Percentiles rank a stretch among this genome's conserved stretches.
phyloP scores from a whole-genome alignment of 2,113 vertebrate species.

The Dinomys branickii region DNA sequence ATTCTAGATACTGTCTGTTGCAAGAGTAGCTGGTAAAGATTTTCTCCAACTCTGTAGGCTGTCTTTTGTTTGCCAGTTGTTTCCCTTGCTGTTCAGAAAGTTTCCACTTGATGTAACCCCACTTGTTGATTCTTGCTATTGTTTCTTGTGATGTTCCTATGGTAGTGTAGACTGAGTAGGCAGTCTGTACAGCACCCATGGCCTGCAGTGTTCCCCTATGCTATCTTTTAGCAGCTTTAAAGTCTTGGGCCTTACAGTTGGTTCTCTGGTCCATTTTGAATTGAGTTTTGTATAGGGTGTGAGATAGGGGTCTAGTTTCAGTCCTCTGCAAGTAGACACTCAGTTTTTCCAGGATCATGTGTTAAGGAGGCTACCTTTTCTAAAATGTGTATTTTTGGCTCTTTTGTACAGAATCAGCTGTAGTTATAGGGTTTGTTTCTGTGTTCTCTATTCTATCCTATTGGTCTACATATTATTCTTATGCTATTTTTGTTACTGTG shows the following conservation, averaged over 20 bases:
- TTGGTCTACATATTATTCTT: background rate
- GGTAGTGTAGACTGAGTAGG: background rate
- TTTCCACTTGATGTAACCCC: background rate
- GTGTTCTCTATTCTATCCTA: background rate
- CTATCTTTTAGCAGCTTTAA: background rate
- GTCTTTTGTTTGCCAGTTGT: background rate
- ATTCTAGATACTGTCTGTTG: background rate
- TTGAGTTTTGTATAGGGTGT: background rate
- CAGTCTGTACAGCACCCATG: too few relatives aligned
- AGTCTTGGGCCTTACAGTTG: too few relatives aligned
- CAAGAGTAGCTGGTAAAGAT: background rate
- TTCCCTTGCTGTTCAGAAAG: background rate
- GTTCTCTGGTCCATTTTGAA: background rate
- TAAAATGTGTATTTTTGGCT: background rate
- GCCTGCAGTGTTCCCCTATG: too few relatives aligned
- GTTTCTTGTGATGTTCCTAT: background rate
- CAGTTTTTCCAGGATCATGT: background rate
- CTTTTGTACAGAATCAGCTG: background rate
- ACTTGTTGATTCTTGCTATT: background rate
- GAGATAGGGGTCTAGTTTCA: background rate
- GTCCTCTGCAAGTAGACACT: background rate
- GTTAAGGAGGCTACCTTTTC: background rate
- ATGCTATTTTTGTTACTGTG: background rate
- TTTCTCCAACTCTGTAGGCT: background rate
- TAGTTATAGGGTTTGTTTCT: background rate